phyloP scores from a whole-genome alignment of 2,113 vertebrate genomes.

The Otolemur garnettii region DNA sequence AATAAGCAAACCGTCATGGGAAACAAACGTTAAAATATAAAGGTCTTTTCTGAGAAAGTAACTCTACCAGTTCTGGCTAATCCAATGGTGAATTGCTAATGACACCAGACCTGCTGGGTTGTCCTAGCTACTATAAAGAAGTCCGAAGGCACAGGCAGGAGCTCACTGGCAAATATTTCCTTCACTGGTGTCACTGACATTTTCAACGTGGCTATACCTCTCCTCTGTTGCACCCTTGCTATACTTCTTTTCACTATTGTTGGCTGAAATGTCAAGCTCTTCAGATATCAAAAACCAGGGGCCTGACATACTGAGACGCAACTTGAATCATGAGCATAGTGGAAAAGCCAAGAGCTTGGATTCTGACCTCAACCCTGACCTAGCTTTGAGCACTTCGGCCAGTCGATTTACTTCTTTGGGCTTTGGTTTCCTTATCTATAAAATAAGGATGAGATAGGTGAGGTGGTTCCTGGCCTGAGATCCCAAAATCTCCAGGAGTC shows the following conservation, averaged over 20 bases:
- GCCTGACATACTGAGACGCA: neutral
- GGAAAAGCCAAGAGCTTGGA: neutral
- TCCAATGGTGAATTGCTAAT: constrained; percentile 41
- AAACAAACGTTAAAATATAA: constrained; percentile 64
- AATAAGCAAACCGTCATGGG: constrained; percentile 69
- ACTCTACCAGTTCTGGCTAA: constrained; percentile 60
- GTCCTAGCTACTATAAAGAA: constrained; percentile 14
- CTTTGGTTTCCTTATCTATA: constrained; percentile 30
- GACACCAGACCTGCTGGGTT: neutral
- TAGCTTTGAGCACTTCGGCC: neutral
- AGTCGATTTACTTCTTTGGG: neutral
- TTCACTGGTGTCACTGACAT: constrained; percentile 1
- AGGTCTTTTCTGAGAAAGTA: constrained; percentile 62
- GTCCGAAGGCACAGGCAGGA: constrained; percentile 44
- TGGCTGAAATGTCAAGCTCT: neutral
- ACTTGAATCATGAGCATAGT: neutral
- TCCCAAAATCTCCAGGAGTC: neutral
- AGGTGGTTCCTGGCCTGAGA: neutral
- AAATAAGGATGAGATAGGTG: neutral
- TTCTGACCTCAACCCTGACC: neutral
- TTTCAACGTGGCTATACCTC: neutral
- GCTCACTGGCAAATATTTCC: neutral
- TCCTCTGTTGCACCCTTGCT: neutral
- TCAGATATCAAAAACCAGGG: constrained; percentile 22
- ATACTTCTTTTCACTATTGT: neutral